Percentiles rank a stretch among this genome's conserved stretches.
These are phyloP conservation scores for Ophraella communa DNA, from an alignment of 2,888 invertebrate species.

Conservation along the genomic window DNA sequence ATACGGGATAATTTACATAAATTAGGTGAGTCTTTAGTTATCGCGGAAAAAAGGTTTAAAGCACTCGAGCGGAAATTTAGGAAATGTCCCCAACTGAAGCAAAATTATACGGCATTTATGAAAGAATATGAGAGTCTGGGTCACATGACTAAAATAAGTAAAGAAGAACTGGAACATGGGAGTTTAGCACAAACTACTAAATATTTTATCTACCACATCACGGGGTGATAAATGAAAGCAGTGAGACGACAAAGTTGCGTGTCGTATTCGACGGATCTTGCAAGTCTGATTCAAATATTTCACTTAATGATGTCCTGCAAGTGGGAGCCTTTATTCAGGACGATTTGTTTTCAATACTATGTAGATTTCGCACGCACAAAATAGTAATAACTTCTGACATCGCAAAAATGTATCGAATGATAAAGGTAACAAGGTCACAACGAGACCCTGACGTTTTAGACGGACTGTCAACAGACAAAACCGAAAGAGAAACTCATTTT, in stretches of 20 bases:
- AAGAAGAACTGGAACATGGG: neutral
- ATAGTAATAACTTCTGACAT: slow-evolving; percentile 16
- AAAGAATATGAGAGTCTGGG: slow-evolving; percentile 21
- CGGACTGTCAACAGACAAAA: neutral
- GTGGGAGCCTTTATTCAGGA: slow-evolving; percentile 28
- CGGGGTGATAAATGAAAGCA: slow-evolving; percentile 23
- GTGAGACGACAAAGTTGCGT: slow-evolving; percentile 32
- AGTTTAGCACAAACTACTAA: neutral
- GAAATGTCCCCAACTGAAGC: slow-evolving; percentile 2
- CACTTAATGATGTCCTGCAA: slow-evolving; percentile 27
- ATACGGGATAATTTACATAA: neutral
- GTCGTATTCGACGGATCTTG: slow-evolving; percentile 32
- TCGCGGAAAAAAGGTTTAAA: slow-evolving; percentile 27
- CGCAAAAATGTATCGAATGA: slow-evolving; percentile 19
- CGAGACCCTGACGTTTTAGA: slow-evolving; percentile 2
- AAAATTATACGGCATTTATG: slow-evolving; percentile 4
- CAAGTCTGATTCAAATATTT: slow-evolving; percentile 24
- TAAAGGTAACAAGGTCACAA: slow-evolving; percentile 1
- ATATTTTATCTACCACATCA: slow-evolving; percentile 35
- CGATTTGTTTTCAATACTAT: slow-evolving; percentile 22
- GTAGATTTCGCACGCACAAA: slow-evolving; percentile 11
- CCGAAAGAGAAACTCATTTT: neutral
- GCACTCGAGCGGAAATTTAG: slow-evolving; percentile 24
- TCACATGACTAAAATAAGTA: slow-evolving; percentile 39
- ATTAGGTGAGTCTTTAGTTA: neutral